Conservation (phyloP, 2,888 invertebrate genomes). For the Macrosoma leucophasiata region DNA sequence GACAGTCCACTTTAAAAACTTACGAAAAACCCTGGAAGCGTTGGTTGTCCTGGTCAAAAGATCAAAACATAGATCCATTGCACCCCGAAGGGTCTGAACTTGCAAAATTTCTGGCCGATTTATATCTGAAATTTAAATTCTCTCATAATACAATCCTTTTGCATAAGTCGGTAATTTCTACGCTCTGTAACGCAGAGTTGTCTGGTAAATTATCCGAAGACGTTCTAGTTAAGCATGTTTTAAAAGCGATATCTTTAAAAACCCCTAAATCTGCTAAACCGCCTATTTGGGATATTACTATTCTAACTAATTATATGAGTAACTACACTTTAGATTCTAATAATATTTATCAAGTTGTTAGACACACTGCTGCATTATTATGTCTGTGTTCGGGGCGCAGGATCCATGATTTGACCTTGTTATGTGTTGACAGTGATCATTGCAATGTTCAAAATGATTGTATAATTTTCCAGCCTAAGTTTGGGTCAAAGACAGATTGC, state of each 20-base stretch:
- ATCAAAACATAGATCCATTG: conserved; percentile 3
- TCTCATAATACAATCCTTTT: conserved; percentile 16
- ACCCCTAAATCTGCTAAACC: conserved; percentile 7
- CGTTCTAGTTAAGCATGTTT: conserved; percentile 13
- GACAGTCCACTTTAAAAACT: no score
- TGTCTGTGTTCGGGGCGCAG: conserved; percentile 12
- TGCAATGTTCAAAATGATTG: neutral
- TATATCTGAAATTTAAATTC: conserved; percentile 12
- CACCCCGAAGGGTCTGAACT: conserved; percentile 1
- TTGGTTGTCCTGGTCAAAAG: conserved; percentile 7
- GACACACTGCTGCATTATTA: conserved; percentile 5
- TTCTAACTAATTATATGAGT: neutral
- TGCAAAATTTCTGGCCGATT: conserved; percentile 11
- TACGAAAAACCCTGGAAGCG: no score
- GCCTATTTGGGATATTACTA: conserved; percentile 12
- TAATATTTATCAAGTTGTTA: conserved; percentile 7
- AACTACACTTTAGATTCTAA: neutral
- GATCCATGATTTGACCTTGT: conserved; percentile 12
- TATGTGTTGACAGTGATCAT: conserved; percentile 6
- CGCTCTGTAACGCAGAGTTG: conserved; percentile 13
- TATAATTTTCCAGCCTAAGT: conserved; percentile 14
- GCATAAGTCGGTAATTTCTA: conserved; percentile 18
- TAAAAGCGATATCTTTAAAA: conserved; percentile 15
- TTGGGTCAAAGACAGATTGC: conserved; percentile 18
- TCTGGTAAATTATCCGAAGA: conserved; percentile 12